Evolutionary conservation across 2,113 vertebrate species (phyloP).

Genomic region (Tricholaema leucomelas): DNA sequence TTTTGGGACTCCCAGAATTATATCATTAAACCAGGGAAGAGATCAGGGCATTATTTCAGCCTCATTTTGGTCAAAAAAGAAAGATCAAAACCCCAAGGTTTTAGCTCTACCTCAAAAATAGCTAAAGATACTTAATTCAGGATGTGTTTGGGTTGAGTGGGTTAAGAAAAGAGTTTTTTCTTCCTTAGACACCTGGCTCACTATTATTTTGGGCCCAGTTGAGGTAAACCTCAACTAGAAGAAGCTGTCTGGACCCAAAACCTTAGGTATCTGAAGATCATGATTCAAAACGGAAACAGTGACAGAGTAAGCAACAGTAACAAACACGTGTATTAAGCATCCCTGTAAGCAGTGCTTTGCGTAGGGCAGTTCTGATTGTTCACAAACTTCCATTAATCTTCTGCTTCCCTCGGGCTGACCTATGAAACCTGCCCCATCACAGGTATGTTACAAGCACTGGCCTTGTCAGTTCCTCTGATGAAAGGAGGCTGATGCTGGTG

Average conservation of each 20-base stretch:
- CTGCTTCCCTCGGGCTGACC: neutral
- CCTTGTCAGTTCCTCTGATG: neutral
- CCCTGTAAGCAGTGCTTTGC: neutral
- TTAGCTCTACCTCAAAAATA: neutral
- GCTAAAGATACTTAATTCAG: neutral
- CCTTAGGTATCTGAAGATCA: neutral
- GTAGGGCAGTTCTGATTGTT: neutral
- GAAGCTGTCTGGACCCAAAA: too few relatives aligned
- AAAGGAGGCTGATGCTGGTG: neutral
- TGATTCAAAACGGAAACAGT: slow-evolving; percentile 42
- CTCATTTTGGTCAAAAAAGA: neutral
- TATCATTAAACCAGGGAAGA: neutral
- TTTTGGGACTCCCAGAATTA: rapidly evolving
- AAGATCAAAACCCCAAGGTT: neutral
- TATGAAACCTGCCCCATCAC: neutral
- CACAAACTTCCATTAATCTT: neutral
- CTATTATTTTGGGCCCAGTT: neutral
- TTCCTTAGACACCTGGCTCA: neutral
- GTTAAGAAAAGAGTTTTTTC: neutral
- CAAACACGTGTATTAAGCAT: neutral
- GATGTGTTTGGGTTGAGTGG: neutral
- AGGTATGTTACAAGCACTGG: neutral
- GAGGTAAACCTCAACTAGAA: neutral
- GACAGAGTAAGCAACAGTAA: neutral
- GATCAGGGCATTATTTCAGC: neutral